Base-by-base conservation (phyloP, 1,140 invertebrate genomes). In the Asobara japonica region DNA sequence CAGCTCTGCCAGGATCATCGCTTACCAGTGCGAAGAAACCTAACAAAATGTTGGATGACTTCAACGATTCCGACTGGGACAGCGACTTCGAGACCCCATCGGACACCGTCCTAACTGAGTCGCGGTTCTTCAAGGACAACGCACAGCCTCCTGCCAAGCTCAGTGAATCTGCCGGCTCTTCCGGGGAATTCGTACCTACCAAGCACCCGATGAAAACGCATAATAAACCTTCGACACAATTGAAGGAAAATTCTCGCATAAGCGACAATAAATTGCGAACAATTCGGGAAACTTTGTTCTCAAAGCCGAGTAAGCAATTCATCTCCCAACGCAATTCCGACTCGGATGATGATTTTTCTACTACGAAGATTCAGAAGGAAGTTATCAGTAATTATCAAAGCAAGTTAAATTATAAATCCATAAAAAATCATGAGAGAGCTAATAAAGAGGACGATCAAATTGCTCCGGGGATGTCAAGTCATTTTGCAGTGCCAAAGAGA, bases 31-130 rank as follows among this genome's bases (percentile, higher is more conserved):
- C 1, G 5, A 45, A 45, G 41, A 45, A 45, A 45, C 2, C 10
- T 16, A 45, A 45, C 18, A 45, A 45, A 45, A 45, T 45, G n/a
- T 45, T 45, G 1, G 29, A 62, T 62, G 27, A 30, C 7, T n/a
- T 62, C 10, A 29, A 62, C 16, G 60, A 62, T 31, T 73, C 25
- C 29, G 66, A 73, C 51, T 77, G 75, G 74, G 51, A 56, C 25
- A 76, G 61, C 31, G 70, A 75, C 61, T 75, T 70, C 60, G 72
- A 72, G 25, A 36, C 10, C 11, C 18, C 27, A 51, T 16, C 30
- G 4, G 41, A 45, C n/a, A 13, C 13, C n/a, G 18, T 16, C n/a
- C n/a, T 5, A 16, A 11, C 41, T 5, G 41, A 45, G 41, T 45
- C 41, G 7, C n/a, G n/a, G 18, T 45, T 45, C 13, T 45, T 45